Evolutionary conservation across 2,113 vertebrate genomes (phyloP), one percentile per base, ranked within the genome.

Genomic region (Smithornis capensis): DNA sequence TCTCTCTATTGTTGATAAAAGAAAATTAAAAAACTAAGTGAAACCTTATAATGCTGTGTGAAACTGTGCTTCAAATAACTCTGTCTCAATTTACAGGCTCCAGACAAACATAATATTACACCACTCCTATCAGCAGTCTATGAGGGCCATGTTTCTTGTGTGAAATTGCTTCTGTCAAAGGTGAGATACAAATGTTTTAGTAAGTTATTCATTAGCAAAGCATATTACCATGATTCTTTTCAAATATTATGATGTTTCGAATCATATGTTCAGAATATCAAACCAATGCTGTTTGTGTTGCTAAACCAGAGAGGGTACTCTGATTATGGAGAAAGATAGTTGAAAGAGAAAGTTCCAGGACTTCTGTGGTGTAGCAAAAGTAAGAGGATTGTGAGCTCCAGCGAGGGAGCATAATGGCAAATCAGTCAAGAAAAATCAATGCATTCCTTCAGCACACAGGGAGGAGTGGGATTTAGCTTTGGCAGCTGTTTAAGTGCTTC

Each of bases 121-220:
- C 99, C 99, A 49, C 98, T 99, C 94, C 97, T 99, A 74, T 98
- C 98, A 76, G 99, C 99, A 82, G 98, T 98, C 97, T 99, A 97
- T 16, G 99, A 99, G 97, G 98, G 98, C 93, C 99, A 99, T 78
- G 24, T 98, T 68, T 92, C 97, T 94, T 99, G 99, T 93, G 99
- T 99, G 96, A 99, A 98, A 98, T 96, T 99, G 95, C 99, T 99
- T 97, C 98, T 99, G 94, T 99, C 99, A 95, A 99, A 99, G 99
- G 99, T 99, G 95, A 97, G 98, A 68, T 49, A 53, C 4, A 49
- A 74, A 71, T 63, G 16, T 57, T 85, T 65, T 8, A 84, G 22
- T 6, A 77, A 69, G 18, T n/a, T 82, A 40, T 14, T n/a, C 5
- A 15, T 84, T 89, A 68, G 24, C 14, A 12, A 70, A 68, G 35